Conservation (phyloP, 1,140 invertebrate genomes). For the Trinorchestia longiramus region DNA sequence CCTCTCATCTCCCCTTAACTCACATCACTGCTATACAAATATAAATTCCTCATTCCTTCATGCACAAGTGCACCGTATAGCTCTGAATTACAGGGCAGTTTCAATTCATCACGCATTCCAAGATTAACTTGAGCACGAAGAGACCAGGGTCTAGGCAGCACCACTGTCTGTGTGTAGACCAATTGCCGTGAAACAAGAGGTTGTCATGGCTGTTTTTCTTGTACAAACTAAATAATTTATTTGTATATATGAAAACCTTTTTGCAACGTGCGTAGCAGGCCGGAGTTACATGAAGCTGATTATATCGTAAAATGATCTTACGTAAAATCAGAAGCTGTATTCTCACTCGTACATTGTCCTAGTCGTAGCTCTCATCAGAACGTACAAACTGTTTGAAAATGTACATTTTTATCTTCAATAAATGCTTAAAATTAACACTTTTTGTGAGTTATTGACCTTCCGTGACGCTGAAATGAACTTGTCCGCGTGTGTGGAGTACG, state of each 20-base stretch:
- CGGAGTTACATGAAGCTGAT: background rate
- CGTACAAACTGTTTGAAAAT: background rate
- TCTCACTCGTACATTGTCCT: background rate
- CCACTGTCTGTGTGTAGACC: no score
- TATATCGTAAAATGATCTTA: background rate
- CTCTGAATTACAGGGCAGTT: background rate
- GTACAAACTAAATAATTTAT: no score
- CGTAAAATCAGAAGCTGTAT: background rate
- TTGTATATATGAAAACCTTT: background rate
- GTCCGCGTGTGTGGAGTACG: background rate
- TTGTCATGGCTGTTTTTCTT: no score
- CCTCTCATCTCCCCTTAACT: background rate
- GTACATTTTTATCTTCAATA: conserved; percentile 10
- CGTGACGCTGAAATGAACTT: background rate
- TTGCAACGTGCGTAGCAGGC: background rate
- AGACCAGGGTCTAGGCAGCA: no score
- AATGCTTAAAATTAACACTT: background rate
- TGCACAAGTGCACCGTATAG: background rate
- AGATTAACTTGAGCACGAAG: no score
- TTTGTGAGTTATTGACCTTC: background rate
- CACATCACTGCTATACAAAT: background rate
- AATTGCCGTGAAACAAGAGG: no score
- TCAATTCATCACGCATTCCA: background rate
- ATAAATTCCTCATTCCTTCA: background rate
- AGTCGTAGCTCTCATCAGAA: background rate